phyloP scores from a whole-genome alignment of 1,140 invertebrate genomes.

The Drosophila athabasca region DNA sequence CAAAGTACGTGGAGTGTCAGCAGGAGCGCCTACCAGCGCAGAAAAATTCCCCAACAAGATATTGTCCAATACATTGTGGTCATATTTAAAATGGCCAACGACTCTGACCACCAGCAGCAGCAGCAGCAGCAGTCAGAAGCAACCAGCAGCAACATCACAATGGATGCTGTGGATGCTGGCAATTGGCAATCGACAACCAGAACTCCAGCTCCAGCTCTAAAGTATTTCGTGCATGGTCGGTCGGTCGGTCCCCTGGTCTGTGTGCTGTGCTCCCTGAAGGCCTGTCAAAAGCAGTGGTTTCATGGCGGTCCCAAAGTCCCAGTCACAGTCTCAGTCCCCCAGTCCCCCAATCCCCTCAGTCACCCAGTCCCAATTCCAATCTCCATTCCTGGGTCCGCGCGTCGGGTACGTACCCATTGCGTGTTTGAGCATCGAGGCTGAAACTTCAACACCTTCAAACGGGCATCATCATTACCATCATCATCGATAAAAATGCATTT shows the following conservation, averaged over 20 bases:
- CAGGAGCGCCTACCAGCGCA: constrained; percentile 40
- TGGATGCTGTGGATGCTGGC: constrained; percentile 22
- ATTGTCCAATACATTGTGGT: constrained; percentile 38
- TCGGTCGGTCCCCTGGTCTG: background rate
- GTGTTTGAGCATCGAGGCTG: constrained; percentile 48
- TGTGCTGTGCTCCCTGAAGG: constrained; percentile 3
- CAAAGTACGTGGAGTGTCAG: constrained; percentile 56
- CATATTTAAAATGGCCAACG: constrained; percentile 70
- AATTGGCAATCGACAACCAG: constrained; percentile 33
- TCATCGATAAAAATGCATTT: constrained; percentile 77
- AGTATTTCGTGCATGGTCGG: constrained; percentile 28
- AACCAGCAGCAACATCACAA: constrained; percentile 18
- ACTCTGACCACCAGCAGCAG: constrained; percentile 36
- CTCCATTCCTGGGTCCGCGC: constrained; percentile 5
- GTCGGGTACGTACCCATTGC: constrained; percentile 17
- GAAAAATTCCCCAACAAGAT: constrained; percentile 55
- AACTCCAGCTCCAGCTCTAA: constrained; percentile 18
- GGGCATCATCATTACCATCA: constrained; percentile 73
- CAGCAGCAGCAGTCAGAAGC: background rate
- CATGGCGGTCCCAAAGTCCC: constrained; percentile 53
- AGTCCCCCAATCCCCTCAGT: background rate
- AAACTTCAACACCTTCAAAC: constrained; percentile 67
- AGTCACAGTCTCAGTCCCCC: no score
- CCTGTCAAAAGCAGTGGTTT: constrained; percentile 52
- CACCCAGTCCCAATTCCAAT: background rate